These are phyloP conservation scores for Echinops telfairi DNA, from an alignment of 2,113 vertebrate species.

Conservation along the genomic window DNA sequence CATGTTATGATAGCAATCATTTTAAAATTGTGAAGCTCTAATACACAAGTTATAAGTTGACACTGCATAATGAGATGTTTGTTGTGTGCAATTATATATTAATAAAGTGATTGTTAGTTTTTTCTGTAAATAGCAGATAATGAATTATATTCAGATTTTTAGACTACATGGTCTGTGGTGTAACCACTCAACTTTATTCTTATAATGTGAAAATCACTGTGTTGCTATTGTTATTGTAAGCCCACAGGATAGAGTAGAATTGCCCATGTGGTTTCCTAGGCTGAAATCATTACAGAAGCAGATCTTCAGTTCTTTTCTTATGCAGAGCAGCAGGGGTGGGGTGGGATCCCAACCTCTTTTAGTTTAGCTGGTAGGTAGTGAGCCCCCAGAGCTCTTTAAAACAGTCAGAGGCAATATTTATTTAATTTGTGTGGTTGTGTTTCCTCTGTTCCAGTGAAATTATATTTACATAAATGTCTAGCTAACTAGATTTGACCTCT, in stretches of 20 bases:
- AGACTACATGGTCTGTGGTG: neutral
- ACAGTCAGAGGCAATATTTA: neutral
- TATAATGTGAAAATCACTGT: neutral
- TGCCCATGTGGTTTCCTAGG: neutral
- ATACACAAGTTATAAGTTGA: neutral
- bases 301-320: neutral
- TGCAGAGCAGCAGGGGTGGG: no score
- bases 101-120: neutral
- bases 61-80: neutral
- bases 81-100: neutral
- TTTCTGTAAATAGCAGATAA: neutral
- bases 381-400: neutral
- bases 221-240: neutral
- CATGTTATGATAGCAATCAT: slow-evolving; percentile 13
- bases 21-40: slow-evolving; percentile 29
- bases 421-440: neutral
- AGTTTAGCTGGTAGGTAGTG: neutral
- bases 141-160: slow-evolving; percentile 1
- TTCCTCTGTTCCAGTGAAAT: neutral
- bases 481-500: neutral
- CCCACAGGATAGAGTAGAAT: neutral
- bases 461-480: neutral
- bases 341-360: neutral
- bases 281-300: neutral
- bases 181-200: neutral